Evolutionary conservation across 2,888 invertebrate species (phyloP).

Genomic region (Ferrisia virgata): DNA sequence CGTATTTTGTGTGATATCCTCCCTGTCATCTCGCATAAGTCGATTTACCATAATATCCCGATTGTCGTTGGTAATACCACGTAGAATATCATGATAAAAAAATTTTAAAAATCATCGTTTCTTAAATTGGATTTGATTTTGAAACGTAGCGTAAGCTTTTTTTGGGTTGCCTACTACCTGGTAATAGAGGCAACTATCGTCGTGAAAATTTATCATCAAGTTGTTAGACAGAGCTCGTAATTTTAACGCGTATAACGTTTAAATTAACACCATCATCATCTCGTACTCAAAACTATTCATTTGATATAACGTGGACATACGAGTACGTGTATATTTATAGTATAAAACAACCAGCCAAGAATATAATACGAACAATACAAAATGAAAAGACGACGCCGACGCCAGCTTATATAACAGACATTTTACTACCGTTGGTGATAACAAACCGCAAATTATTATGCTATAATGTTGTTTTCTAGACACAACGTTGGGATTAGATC

Average conservation of each 20-base stretch:
- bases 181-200: not conserved
- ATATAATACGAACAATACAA: not conserved
- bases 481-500: not conserved
- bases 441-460: not conserved
- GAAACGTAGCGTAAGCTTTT: too few relatives aligned
- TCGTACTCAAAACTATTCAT: not conserved
- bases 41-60: too few relatives aligned
- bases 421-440: not conserved
- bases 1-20: too few relatives aligned
- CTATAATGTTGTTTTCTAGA: not conserved
- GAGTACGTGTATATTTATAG: too few relatives aligned
- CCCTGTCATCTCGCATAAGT: too few relatives aligned
- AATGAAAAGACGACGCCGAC: not conserved
- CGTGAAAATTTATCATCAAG: not conserved
- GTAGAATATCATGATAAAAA: too few relatives aligned
- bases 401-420: not conserved
- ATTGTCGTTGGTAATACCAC: too few relatives aligned
- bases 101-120: too few relatives aligned
- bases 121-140: too few relatives aligned
- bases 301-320: not conserved
- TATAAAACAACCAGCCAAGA: too few relatives aligned
- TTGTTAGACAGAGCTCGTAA: not conserved
- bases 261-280: not conserved
- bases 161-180: too few relatives aligned
- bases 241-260: not conserved